Percentiles rank a stretch among this genome's conserved stretches.
Evolutionary conservation across 2,113 vertebrate species (phyloP).

Genomic region (Entelurus aequoreus): DNA sequence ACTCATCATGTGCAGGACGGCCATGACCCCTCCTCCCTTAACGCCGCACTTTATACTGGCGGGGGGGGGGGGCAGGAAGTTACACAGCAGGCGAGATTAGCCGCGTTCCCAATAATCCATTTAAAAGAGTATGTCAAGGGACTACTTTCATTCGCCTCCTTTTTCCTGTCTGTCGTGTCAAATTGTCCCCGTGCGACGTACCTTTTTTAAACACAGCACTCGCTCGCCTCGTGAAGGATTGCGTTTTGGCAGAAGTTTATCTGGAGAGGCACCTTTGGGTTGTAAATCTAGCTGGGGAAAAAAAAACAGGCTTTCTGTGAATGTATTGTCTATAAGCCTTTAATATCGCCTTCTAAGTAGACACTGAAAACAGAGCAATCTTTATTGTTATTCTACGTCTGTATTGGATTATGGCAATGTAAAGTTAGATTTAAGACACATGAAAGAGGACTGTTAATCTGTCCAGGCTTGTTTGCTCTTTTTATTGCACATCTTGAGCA

Average conservation of each 20-base stretch:
- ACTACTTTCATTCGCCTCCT: not conserved
- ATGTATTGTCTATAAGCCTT: conserved; percentile 3
- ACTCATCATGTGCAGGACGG: conserved; percentile 39
- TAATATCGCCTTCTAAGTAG: not conserved
- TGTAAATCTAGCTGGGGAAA: not conserved
- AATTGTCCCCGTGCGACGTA: conserved; percentile 3
- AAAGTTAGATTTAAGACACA: conserved; percentile 21
- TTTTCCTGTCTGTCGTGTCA: not conserved
- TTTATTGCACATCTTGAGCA: not conserved
- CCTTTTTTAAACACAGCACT: conserved; percentile 5
- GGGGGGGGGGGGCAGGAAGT: conserved; percentile 19
- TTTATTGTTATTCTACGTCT: conserved; percentile 13
- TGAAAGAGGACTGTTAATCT: conserved; percentile 23
- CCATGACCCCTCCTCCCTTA: conserved; percentile 29
- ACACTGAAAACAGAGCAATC: not conserved
- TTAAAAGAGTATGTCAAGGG: not conserved
- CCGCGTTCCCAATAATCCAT: not conserved
- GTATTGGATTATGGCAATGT: conserved; percentile 16
- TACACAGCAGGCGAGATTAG: conserved; percentile 22
- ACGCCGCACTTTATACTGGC: conserved; percentile 33
- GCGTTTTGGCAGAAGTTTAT: conserved; percentile 13
- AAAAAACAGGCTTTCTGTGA: conserved; percentile 7
- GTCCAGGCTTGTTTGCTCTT: conserved; percentile 14
- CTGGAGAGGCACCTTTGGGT: not conserved
- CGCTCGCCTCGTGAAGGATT: conserved; percentile 4